Conservation (phyloP, 53 echinoderm and acorn worm species). For the Temnopleurus reevesii region DNA sequence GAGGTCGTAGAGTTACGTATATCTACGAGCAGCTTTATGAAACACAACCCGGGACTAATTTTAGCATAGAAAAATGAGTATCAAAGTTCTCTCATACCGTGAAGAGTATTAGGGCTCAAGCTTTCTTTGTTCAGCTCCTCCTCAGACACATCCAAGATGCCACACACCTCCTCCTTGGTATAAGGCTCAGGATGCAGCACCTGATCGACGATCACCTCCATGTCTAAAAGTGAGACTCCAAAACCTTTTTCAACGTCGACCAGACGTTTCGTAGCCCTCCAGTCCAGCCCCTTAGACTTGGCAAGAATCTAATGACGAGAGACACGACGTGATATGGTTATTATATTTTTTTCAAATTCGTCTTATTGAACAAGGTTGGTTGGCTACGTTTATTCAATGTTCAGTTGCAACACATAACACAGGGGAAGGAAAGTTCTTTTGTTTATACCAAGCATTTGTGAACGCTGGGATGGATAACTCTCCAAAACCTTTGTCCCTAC, state of each 20-base stretch:
- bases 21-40: too few species aligned
- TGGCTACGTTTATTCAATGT: too few species aligned
- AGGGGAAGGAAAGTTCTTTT: too few species aligned
- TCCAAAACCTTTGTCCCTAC: too few species aligned
- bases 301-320: constrained; percentile 73
- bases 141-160: constrained; percentile 72
- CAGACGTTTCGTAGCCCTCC: constrained; percentile 75
- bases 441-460: too few species aligned
- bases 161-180: constrained; percentile 80
- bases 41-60: too few species aligned
- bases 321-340: not conserved
- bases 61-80: too few species aligned
- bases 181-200: constrained; percentile 77
- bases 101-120: constrained; percentile 84
- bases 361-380: too few species aligned
- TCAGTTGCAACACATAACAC: too few species aligned
- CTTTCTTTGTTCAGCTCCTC: constrained; percentile 84
- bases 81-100: constrained; percentile 67
- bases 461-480: too few species aligned
- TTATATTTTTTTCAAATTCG: too few species aligned
- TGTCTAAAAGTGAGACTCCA: constrained; percentile 68
- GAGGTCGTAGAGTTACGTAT: too few species aligned
- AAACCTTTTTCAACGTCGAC: constrained; percentile 75
- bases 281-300: constrained; percentile 87
- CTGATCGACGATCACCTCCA: constrained; percentile 68